Conservation (phyloP, 2,113 vertebrate species). For the Leptocoma aspasia region DNA sequence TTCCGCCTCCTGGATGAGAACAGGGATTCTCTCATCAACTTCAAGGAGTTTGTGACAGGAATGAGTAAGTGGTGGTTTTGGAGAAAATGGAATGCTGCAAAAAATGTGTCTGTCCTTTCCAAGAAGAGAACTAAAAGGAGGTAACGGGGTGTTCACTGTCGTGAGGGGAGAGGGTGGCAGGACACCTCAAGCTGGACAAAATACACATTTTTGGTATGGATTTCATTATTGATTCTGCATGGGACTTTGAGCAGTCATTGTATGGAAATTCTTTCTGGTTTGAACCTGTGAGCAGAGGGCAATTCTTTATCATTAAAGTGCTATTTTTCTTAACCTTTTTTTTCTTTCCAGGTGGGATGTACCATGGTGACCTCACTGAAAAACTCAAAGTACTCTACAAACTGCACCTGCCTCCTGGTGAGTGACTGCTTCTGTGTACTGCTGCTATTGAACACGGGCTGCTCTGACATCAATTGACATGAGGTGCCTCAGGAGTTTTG, state of each 20-base stretch:
- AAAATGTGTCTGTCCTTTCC: background rate
- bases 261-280: background rate
- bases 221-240: background rate
- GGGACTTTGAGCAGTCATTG: background rate
- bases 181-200: background rate
- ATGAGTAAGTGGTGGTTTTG: slow-evolving; percentile 80
- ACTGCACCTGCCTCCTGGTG: slow-evolving; percentile 93
- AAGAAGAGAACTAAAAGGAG: background rate
- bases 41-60: slow-evolving; percentile 95
- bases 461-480: background rate
- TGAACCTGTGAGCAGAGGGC: background rate
- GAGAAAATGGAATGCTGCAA: background rate
- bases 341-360: slow-evolving; percentile 85
- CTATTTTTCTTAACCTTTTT: background rate
- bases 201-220: background rate
- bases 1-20: slow-evolving; percentile 92
- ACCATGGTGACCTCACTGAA: slow-evolving; percentile 94
- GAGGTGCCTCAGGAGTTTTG: background rate
- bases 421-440: background rate
- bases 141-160: background rate
- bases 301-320: background rate
- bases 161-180: background rate
- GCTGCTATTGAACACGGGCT: background rate
- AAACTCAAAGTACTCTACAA: slow-evolving; percentile 96
- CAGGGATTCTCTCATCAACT: slow-evolving; percentile 93